phyloP scores from a whole-genome alignment of 2,888 invertebrate genomes.

The Melanostoma mellinum region DNA sequence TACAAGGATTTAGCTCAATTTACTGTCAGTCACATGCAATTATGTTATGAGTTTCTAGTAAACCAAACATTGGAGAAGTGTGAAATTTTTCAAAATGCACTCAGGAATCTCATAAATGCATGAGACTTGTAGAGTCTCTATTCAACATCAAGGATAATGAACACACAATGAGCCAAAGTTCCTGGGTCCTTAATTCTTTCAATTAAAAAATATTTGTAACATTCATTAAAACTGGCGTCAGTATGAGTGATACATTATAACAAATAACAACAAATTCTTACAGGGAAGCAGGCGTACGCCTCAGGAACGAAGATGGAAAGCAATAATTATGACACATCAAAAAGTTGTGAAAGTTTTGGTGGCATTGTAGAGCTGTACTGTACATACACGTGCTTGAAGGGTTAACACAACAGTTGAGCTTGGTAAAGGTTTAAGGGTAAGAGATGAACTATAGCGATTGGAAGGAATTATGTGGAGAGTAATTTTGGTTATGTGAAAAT shows the following conservation, averaged over 20 bases:
- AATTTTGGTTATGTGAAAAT: no score
- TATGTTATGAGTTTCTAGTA: conserved; percentile 11
- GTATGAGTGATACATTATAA: conserved; percentile 28
- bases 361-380: conserved; percentile 11
- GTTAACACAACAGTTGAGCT: no score
- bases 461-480: no score
- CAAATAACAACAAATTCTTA: conserved; percentile 32
- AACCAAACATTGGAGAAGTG: conserved; percentile 9
- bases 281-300: neutral
- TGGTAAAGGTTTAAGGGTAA: no score
- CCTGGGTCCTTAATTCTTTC: conserved; percentile 44
- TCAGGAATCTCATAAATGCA: conserved; percentile 29
- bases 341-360: conserved; percentile 71
- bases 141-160: conserved; percentile 29
- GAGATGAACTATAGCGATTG: no score
- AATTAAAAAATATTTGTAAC: conserved; percentile 57
- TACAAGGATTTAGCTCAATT: conserved; percentile 9
- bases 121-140: conserved; percentile 17
- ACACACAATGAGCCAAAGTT: conserved; percentile 38
- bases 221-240: conserved; percentile 7
- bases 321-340: conserved; percentile 71
- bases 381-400: no score
- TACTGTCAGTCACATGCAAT: conserved; percentile 52
- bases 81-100: conserved; percentile 35
- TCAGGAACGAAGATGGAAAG: conserved; percentile 51